Evolutionary conservation across 2,113 vertebrate genomes (phyloP), one percentile per base, ranked within the genome.

Genomic region (Notiomystis cincta): DNA sequence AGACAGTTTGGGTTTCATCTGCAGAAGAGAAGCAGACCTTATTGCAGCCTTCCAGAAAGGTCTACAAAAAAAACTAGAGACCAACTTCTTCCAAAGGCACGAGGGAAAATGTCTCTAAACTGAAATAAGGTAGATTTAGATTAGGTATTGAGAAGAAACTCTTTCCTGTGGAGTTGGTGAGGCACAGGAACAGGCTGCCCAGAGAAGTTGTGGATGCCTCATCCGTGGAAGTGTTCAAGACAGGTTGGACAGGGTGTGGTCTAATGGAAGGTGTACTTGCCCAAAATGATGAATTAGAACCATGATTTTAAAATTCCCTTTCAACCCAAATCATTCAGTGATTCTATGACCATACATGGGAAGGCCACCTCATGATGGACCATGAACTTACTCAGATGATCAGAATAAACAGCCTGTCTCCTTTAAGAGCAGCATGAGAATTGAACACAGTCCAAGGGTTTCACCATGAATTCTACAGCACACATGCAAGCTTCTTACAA

Each of bases 341-440:
- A 58, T 44, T 57, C 22, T 37, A 6, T 38, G 23, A 28, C 28
- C 19, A 11, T 23, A 47, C 9, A 9, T 31, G 30, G 11, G 16
- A 54, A 66, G 14, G 11, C 9, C 11, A 42, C 16, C 3, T 45
- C 2, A 25, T 44, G 21, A 54, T 10, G 7, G 3, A 42, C 7
- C 15, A 11, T 11, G 7, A 12, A 45, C 5, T 76, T 89, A 61
- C 44, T 73, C 47, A 72, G 44, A 80, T 2, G 1, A 65, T 44
- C 40, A 35, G n/a, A 87, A 87, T 64, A 90, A 95, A 90, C 22
- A 89, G 12, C 23, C 56, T 73, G 40, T 50, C 40, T 93, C 48
- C 81, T 83, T 81, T 93, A 87, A 92, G 10, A 83, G 24, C 40
- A 89, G 25, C 30, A 35, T 2, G 13, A 87, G 66, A 82, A 85